A percentile compares a stretch with the other conserved stretches of the same genome.
Conservation (phyloP, 2,113 vertebrate genomes). For the Clupea harengus region DNA sequence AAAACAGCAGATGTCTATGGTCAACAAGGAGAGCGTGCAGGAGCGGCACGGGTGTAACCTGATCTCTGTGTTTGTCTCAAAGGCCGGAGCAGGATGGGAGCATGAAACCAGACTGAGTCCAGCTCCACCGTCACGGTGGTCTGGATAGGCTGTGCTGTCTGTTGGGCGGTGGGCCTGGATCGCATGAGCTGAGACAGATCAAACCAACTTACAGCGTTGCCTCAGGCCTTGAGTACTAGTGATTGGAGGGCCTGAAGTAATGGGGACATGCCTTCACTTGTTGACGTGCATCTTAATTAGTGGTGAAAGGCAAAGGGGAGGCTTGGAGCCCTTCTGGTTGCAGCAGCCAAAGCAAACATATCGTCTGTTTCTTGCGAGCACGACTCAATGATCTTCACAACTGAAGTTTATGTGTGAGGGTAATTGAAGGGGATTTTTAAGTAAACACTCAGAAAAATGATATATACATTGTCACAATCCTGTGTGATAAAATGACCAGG, state of each 20-base stretch:
- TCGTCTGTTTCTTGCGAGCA: slow-evolving; percentile 23
- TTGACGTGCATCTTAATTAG: slow-evolving; percentile 29
- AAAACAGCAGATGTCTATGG: neutral
- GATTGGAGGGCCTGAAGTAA: slow-evolving; percentile 4
- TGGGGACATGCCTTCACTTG: slow-evolving; percentile 5
- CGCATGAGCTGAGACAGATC: neutral
- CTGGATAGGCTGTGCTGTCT: slow-evolving; percentile 14
- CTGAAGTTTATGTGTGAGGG: slow-evolving; percentile 7
- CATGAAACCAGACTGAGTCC: neutral
- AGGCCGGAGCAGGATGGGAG: slow-evolving; percentile 10
- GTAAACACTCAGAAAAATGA: neutral
- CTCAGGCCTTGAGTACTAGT: neutral
- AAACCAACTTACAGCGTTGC: neutral
- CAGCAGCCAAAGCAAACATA: slow-evolving; percentile 33
- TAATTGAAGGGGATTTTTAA: slow-evolving; percentile 19
- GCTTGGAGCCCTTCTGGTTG: slow-evolving; percentile 14
- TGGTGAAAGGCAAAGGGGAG: neutral
- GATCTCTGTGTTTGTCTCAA: slow-evolving; percentile 22
- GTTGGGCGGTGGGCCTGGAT: slow-evolving; percentile 13
- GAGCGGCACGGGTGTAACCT: neutral
- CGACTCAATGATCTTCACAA: neutral
- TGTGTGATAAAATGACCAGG: slow-evolving; percentile 11
- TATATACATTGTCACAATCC: neutral
- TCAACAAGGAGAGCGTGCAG: slow-evolving; percentile 13
- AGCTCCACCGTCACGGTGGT: slow-evolving; percentile 3